Conservation (phyloP, 2,888 invertebrate genomes). For the Phyllotreta striolata region DNA sequence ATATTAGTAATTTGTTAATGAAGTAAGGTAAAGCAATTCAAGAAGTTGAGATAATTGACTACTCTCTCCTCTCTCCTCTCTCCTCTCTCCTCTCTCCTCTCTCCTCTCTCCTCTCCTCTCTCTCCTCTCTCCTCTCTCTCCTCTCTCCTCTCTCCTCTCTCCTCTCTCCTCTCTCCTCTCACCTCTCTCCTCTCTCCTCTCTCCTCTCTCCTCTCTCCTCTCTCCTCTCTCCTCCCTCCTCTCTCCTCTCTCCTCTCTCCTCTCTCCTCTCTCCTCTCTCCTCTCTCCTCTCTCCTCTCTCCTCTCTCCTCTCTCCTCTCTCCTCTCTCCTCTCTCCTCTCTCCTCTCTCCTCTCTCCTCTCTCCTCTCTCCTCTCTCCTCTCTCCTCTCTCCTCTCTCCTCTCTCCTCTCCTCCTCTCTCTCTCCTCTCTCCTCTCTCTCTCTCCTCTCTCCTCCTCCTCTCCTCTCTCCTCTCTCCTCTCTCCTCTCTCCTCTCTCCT, state of each 20-base stretch:
- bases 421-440: too few species aligned
- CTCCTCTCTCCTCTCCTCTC: neutral
- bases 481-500: neutral
- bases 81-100: conserved; percentile 10
- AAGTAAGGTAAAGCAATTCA: too few species aligned
- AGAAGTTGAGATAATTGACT: too few species aligned
- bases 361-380: conserved; percentile 3
- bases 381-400: neutral
- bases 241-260: neutral
- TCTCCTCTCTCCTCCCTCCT: neutral
- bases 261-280: neutral
- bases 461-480: neutral
- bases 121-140: neutral
- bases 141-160: neutral
- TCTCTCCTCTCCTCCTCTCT: neutral
- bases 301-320: conserved; percentile 7
- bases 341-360: neutral
- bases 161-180: neutral
- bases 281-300: neutral
- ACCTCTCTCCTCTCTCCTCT: conserved; percentile 9
- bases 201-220: conserved; percentile 8
- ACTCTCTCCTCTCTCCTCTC: conserved; percentile 8
- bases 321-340: conserved; percentile 9
- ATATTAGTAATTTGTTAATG: too few species aligned
- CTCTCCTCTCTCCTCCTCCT: too few species aligned